Base-by-base conservation (phyloP, 2,797 vertebrate species). In the Danio aesculapii region DNA sequence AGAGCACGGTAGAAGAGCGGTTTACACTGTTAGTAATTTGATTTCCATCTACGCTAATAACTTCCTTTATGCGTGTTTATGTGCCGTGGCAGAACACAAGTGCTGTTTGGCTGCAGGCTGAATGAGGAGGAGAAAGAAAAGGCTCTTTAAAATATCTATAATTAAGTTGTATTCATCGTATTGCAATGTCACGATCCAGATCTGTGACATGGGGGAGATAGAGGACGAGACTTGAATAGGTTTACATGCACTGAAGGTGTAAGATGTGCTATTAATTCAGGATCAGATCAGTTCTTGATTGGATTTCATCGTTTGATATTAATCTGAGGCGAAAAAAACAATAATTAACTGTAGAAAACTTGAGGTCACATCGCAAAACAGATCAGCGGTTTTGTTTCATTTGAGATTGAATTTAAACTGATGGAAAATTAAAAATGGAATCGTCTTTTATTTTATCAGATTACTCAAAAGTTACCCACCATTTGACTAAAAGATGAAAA, bases 21-120 rank as follows among this genome's bases (percentile, higher is more conserved):
- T 95, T 94, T 94, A 95, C 93, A 94, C 91, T 93, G 93, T 91
- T 91, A 92, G 91, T 94, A 94, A 95, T 94, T 94, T 94, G 94
- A 95, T 95, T 94, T 94, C 92, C 94, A 95, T 95, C 94, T 95
- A 94, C 92, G 94, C 94, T 95, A 94, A 94, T 95, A 93, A 94
- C 90, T 93, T 94, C 94, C 91, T 95, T 95, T 95, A 93, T 95
- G 92, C 81, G 88, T 94, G 94, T 94, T 94, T 95, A 95, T 95
- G 92, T 91, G 93, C 93, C 93, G 93, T 95, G 93, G 94, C 93
- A 94, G 92, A 95, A 95, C 92, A 95, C 93, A 94, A 95, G 93
- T 92, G 91, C 92, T 90, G 90, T 93, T 94, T 93, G 90, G 91
- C 94, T 94, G 88, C 91, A 91, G 94, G 94, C 92, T 91, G 90